A percentile compares a stretch with the other conserved stretches of the same genome.
Conservation (phyloP, 2,888 invertebrate species). For the Selenia dentaria region DNA sequence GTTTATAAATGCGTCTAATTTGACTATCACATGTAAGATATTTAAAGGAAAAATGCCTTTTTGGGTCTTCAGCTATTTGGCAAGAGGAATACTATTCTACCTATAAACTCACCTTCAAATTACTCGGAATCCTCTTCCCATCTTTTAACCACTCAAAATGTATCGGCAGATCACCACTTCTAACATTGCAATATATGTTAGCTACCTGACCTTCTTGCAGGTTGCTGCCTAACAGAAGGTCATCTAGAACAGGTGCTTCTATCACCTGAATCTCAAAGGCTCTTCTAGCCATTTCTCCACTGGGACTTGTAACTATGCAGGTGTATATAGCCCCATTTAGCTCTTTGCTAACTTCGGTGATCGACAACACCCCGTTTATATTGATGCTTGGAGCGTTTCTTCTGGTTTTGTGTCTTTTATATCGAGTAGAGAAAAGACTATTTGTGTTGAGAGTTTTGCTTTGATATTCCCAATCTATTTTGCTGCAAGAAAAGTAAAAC, state of each 20-base stretch:
- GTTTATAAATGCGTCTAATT: too few species aligned
- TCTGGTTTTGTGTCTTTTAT: slow-evolving; percentile 57
- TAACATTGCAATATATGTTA: slow-evolving; percentile 92
- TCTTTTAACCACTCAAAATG: slow-evolving; percentile 89
- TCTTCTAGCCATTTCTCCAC: slow-evolving; percentile 83
- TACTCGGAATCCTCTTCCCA: slow-evolving; percentile 85
- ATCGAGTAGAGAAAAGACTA: slow-evolving; percentile 66
- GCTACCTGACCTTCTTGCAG: slow-evolving; percentile 93
- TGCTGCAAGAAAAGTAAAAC: slow-evolving; percentile 63
- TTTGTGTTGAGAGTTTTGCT: slow-evolving; percentile 65
- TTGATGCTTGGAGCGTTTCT: slow-evolving; percentile 63
- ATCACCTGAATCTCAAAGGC: slow-evolving; percentile 88
- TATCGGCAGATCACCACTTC: slow-evolving; percentile 88
- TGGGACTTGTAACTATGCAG: slow-evolving; percentile 90
- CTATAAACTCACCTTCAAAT: slow-evolving; percentile 87
- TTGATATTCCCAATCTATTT: slow-evolving; percentile 80
- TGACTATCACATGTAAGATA: too few species aligned
- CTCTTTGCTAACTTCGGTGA: slow-evolving; percentile 85
- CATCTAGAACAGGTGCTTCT: slow-evolving; percentile 91
- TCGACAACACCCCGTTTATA: slow-evolving; percentile 84
- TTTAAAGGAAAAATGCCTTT: too few species aligned
- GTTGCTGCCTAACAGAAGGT: slow-evolving; percentile 91
- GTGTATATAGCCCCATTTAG: slow-evolving; percentile 91
- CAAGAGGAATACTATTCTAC: too few species aligned
- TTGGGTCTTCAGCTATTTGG: too few species aligned